Base-by-base conservation (phyloP, 1,140 invertebrate species). In the Micrasema longulum region DNA sequence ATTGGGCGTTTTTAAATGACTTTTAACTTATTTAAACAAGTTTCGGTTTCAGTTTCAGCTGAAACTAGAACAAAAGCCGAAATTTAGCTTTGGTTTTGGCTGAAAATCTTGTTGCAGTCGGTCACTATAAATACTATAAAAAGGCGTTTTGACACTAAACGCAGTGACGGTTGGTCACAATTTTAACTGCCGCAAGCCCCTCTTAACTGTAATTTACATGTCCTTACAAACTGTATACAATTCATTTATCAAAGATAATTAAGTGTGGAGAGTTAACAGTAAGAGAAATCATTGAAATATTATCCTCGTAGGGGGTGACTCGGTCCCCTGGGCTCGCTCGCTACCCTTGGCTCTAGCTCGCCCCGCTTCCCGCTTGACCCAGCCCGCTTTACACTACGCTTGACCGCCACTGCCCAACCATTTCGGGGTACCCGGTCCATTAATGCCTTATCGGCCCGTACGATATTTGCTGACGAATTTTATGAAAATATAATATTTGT, bases 231-330 rank as follows among this genome's bases (percentile, higher is more conserved):
- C 26, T 26, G 55, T 63, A 41, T 23, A 52, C 67, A 70, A 70
- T 70, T 64, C 68, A 70, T 70, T 70, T 70, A 70, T 70, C 68
- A 70, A 70, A 53, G 6, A 70, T 41, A 63, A 70, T 70, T 62
- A 63, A 68, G 57, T 73, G 67, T 23, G 18, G 72, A 69, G 66
- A 69, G 72, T 73, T 73, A 65, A 38, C 66, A 55, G 66, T 73
- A 57, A 38, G 57, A 55, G 66, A 69, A 70, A 64, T 74, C 67
- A 66, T 70, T 53, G 57, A 74, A 68, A 63, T 70, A 65, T 64
- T 45, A n/a, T 20, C n/a, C n/a, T 26, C 43, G 38, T 16, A 20
- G 60, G 38, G 38, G 9, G 20, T 11, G 36, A n/a, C n/a, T 31
- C 16, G 20, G 36, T 23, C 18, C 60, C 57, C 47, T 10, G 31